Conservation (phyloP, 2,113 vertebrate genomes). For the Crocuta crocuta region DNA sequence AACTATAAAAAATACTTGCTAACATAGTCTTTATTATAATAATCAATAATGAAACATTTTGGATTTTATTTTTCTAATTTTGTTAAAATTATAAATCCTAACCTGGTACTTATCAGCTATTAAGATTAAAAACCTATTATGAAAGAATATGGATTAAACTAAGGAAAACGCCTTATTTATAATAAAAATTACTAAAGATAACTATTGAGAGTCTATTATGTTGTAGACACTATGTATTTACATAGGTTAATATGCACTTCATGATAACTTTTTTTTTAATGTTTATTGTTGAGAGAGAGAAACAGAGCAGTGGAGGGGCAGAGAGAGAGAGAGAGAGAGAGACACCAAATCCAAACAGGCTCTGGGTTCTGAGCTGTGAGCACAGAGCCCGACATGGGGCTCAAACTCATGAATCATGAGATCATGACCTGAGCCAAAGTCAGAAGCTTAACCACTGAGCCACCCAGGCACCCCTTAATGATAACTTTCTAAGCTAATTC, state of each 20-base stretch:
- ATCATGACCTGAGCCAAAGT: no score
- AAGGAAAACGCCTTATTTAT: neutral
- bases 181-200: neutral
- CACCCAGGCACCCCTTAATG: neutral
- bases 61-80: conserved; percentile 49
- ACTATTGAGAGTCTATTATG: neutral
- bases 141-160: neutral
- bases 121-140: neutral
- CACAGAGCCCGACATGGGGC: no score
- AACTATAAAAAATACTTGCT: conserved; percentile 8
- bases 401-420: no score
- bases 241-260: neutral
- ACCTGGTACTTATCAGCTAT: neutral
- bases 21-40: neutral
- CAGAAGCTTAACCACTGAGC: no score
- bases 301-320: no score
- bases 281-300: no score
- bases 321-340: no score
- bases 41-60: neutral
- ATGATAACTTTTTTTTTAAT: neutral
- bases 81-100: neutral
- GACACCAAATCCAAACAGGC: no score
- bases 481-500: neutral
- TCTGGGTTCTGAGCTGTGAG: no score
- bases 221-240: neutral